Conservation (phyloP, 2,888 invertebrate species). For the Caenorhabditis auriculariae region DNA sequence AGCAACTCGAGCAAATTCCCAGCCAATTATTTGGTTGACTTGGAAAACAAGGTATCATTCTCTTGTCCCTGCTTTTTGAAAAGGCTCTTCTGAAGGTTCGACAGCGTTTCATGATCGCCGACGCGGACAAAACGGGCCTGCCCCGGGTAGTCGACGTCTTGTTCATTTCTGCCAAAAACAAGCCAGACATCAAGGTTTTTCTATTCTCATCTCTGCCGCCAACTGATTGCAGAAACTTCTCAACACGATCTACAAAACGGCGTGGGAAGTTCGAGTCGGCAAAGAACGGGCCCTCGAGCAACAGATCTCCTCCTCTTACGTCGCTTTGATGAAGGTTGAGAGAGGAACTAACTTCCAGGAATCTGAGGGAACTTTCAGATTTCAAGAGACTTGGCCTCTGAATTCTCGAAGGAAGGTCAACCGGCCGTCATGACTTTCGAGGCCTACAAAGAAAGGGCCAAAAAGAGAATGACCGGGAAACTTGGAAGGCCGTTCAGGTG, state of each 20-base stretch:
- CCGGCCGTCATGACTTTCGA: slow-evolving; percentile 76
- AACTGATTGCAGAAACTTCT: slow-evolving; percentile 8
- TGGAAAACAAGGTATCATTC: slow-evolving; percentile 71
- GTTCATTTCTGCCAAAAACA: slow-evolving; percentile 67
- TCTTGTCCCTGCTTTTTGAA: neutral
- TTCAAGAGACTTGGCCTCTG: slow-evolving; percentile 70
- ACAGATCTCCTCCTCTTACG: slow-evolving; percentile 90
- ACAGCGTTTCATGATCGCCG: slow-evolving; percentile 80
- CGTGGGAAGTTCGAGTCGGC: slow-evolving; percentile 77
- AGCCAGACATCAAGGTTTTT: slow-evolving; percentile 80
- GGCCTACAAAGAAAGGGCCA: slow-evolving; percentile 70
- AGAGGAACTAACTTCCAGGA: neutral
- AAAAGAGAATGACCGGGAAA: slow-evolving; percentile 41
- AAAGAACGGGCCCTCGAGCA: slow-evolving; percentile 88
- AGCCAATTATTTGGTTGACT: slow-evolving; percentile 73
- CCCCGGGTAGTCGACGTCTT: slow-evolving; percentile 70
- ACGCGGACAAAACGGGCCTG: slow-evolving; percentile 82
- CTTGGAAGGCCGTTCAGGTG: slow-evolving; percentile 65
- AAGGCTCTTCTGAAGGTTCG: slow-evolving; percentile 11
- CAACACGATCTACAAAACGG: slow-evolving; percentile 83
- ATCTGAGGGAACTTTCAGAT: slow-evolving; percentile 13
- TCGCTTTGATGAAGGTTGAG: slow-evolving; percentile 86
- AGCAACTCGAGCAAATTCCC: slow-evolving; percentile 68
- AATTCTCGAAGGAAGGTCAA: slow-evolving; percentile 67
- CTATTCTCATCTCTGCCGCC: neutral